Conservation (phyloP, 2,888 invertebrate species). For the Amphipoea oculea region DNA sequence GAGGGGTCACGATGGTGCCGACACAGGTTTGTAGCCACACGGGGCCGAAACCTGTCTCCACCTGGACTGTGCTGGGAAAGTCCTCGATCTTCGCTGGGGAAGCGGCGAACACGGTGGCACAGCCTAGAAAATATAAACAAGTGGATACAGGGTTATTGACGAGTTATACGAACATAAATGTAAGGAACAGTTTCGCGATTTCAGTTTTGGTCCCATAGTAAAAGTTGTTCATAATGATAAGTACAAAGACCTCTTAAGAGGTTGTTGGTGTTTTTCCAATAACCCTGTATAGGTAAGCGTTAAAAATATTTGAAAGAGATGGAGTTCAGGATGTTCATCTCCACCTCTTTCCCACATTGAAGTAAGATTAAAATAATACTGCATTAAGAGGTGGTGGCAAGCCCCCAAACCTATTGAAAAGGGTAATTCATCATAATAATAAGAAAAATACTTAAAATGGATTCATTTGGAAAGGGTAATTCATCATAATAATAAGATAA, state of each 20-base stretch:
- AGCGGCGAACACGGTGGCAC: slow-evolving; percentile 40
- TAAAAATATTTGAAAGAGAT: background rate
- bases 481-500: background rate
- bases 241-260: too few species aligned
- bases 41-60: slow-evolving; percentile 46
- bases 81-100: slow-evolving; percentile 58
- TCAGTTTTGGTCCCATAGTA: too few species aligned
- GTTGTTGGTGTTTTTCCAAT: too few species aligned
- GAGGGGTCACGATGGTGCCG: slow-evolving; percentile 51
- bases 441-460: background rate
- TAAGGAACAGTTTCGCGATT: too few species aligned
- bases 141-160: background rate
- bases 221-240: too few species aligned
- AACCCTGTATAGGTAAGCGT: too few species aligned
- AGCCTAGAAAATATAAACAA: slow-evolving; percentile 16
- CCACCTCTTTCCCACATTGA: background rate
- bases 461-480: background rate
- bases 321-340: background rate
- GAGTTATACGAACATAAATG: too few species aligned
- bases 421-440: background rate
- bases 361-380: background rate
- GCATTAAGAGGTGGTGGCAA: background rate
- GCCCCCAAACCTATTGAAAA: background rate
- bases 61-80: slow-evolving; percentile 78
- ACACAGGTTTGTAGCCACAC: slow-evolving; percentile 64